phyloP scores from a whole-genome alignment of 2,888 invertebrate species.

The Erynnis tages region DNA sequence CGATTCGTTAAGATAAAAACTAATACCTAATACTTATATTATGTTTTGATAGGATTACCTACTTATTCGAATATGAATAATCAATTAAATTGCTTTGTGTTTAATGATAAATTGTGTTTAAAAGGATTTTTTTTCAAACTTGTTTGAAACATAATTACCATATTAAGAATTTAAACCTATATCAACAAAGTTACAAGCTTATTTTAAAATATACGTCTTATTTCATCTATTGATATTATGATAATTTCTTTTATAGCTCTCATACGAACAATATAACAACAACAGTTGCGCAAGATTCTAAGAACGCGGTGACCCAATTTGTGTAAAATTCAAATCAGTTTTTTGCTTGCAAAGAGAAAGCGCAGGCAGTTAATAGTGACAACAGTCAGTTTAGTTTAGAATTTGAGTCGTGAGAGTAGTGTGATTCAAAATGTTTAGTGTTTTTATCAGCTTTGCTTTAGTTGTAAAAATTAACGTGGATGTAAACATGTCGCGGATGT shows the following conservation, averaged over 20 bases:
- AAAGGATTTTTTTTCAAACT: too few species aligned
- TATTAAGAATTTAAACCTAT: too few species aligned
- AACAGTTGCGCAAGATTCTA: conserved; percentile 52
- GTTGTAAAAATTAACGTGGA: conserved; percentile 44
- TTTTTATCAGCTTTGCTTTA: conserved; percentile 41
- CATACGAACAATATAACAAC: conserved; percentile 37
- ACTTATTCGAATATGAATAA: too few species aligned
- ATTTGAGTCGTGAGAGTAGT: conserved; percentile 66
- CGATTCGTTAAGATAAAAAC: too few species aligned
- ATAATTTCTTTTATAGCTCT: conserved; percentile 29
- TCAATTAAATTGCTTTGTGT: too few species aligned
- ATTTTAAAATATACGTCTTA: too few species aligned
- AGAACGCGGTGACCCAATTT: conserved; percentile 70
- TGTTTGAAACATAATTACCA: too few species aligned
- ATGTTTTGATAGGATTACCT: too few species aligned
- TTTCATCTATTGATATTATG: conserved; percentile 1
- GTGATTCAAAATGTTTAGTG: conserved; percentile 47
- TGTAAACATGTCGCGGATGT: conserved; percentile 45
- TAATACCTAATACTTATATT: too few species aligned
- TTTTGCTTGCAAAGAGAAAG: conserved; percentile 75
- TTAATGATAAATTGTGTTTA: too few species aligned
- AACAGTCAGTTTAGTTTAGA: conserved; percentile 54
- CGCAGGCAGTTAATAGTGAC: conserved; percentile 32
- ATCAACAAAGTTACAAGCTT: too few species aligned
- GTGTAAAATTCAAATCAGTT: conserved; percentile 77